Evolutionary conservation across 1,140 invertebrate genomes (phyloP), one percentile per base, ranked within the genome.

Genomic region (Stenopsyche tienmushanensis): DNA sequence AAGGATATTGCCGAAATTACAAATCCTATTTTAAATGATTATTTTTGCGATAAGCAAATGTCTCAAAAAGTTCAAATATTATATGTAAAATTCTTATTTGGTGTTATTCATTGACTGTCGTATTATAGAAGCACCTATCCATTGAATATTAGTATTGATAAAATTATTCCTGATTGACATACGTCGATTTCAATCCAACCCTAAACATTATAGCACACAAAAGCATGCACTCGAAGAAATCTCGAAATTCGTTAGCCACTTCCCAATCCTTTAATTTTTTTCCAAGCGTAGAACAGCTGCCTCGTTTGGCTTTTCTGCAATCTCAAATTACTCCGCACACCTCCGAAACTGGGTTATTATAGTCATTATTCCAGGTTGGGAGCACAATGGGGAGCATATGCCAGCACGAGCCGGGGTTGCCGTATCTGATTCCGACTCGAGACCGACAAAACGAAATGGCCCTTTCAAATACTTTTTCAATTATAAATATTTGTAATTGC

Each of bases 321-420:
- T 60, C 57, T 60, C 57, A 21, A 60, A 60, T 60, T 60, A 47
- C 57, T 13, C 39, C 5, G 34, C 57, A 60, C 57, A 20, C 42
- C 57, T 60, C 20, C 17, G n/a, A 20, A 13, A 29, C 52, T 7
- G 42, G 23, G 21, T 47, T 26, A 60, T 60, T 60, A 60, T 57
- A 25, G 44, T 57, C 17, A 24, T 24, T 18, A 60, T 26, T 58
- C 18, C 55, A 44, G 39, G 29, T 58, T 45, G 15, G 26, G 7
- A 13, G 44, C 24, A 60, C 57, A 60, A 60, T 47, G n/a, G 15
- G 24, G 44, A 5, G 23, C 57, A 60, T 60, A 60, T 60, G 57
- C 42, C 24, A 47, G 57, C 57, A 60, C 57, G 57, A 60, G 57
- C 42, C 57, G 13, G n/a, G 29, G 29, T 7, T 13, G 5, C 29